Evolutionary conservation across 2,888 invertebrate species (phyloP), one percentile per base, ranked within the genome.

Genomic region (Lagria hirta): DNA sequence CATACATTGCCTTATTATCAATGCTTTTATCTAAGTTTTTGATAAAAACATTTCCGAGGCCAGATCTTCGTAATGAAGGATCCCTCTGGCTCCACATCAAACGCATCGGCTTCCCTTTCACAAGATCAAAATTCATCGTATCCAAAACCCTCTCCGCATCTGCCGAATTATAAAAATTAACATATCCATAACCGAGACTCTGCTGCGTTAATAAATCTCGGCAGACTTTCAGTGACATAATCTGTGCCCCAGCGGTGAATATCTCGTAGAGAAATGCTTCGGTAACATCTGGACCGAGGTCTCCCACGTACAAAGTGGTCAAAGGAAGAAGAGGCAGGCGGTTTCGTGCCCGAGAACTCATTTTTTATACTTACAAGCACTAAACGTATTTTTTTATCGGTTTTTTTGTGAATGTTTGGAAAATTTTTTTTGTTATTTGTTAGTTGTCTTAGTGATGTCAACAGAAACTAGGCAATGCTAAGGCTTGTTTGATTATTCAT

Each of bases 41-140:
- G 64, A 99, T 99, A 74, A 99, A 99, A 50, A 99, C 94, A 76
- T 99, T 99, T 44, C 98, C 98, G 54, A 97, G 92, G 43, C 99
- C 99, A 48, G 98, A 98, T 73, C 96, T 94, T 62, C 99, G 84
- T 48, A 98, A 80, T 14, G 96, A 95, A 16, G 98, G 98, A 77
- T 99, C 98, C 64, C 99, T 83, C 75, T 99, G 99, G 55, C 97
- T 97, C 99, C 99, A 99, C 99, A 99, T 99, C 66, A 99, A 99
- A 69, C 99, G 86, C 69, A 99, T 98, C 49, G 98, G 98, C 68
- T 93, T 86, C 58, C 94, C 94, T 73, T 94, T 95, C 61, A 99
- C 81, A 65, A 90, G 82, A 75, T 99, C 99, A 75, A 98, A 99
- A 74, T 99, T 99, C 98, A 99, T 99, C 27, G 97, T 95, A 75